These are phyloP conservation scores for Epirrhoe tristata DNA, from an alignment of 2,888 invertebrate genomes.

Conservation along the genomic window DNA sequence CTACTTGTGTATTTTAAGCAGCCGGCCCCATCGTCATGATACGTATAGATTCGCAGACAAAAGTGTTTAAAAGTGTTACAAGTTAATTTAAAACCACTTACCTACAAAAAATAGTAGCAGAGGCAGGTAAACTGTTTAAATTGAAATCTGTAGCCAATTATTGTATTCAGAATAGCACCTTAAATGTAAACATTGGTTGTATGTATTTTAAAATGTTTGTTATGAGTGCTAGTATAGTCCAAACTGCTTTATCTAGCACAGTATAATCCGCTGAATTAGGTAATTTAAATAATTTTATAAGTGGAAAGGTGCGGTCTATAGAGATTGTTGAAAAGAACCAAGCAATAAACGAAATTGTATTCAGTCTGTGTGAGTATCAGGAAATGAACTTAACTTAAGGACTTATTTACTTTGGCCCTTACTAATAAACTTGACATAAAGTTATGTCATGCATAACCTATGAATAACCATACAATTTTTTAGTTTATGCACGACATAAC, in stretches of 20 bases:
- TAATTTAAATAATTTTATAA: not conserved
- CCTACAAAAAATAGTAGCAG: not conserved
- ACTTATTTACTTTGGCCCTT: not conserved
- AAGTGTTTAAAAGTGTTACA: not conserved
- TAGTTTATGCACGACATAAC: no score
- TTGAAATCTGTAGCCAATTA: constrained; percentile 1
- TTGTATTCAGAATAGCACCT: constrained; percentile 11
- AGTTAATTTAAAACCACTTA: not conserved
- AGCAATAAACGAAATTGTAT: constrained; percentile 7
- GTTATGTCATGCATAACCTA: no score
- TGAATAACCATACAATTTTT: no score
- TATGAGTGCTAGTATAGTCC: constrained; percentile 13
- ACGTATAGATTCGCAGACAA: not conserved
- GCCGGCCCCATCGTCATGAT: constrained; percentile 14
- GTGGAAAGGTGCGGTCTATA: not conserved
- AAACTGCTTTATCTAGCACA: constrained; percentile 18
- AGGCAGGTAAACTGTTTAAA: constrained; percentile 8
- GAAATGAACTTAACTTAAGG: not conserved
- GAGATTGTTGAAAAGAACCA: constrained; percentile 4
- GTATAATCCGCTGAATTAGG: constrained; percentile 9
- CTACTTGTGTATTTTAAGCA: constrained; percentile 9
- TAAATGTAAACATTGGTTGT: constrained; percentile 13
- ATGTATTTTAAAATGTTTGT: constrained; percentile 6
- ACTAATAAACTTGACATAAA: no score
- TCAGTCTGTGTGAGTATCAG: not conserved